Evolutionary conservation across 2,113 vertebrate species (phyloP), one percentile per base, ranked within the genome.

Genomic region (Zapornia atra): DNA sequence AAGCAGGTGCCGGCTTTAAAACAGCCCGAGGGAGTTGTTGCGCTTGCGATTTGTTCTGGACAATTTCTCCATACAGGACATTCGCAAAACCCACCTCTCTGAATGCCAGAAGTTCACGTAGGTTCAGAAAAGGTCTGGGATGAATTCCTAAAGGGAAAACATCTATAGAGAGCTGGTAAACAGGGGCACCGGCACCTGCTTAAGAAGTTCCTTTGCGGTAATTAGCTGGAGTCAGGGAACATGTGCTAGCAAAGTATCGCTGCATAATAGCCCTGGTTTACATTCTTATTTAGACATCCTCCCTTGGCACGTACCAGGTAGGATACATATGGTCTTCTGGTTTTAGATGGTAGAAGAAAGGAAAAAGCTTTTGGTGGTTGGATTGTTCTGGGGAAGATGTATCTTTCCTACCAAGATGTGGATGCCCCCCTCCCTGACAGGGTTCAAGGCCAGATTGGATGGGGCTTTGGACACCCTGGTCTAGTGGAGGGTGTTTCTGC

Each of bases 131-230:
- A 50, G 72, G 33, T 51, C 48, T 93, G 4, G 0, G 31, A n/a
- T 92, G 50, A 79, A 63, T 90, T 93, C 40, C 44, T 0, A 0
- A 59, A 50, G 59, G 59, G 70, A 86, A n/a, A 83, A 50, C 0
- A 0, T 59, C 42, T n/a, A 5, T 2, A 31, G 34, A 33, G 88
- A 80, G 57, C 42, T 65, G 40, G 38, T 65, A 48, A 80, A 44
- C 60, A 54, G 38, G 65, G 57, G 31, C 36, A n/a, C 11, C 3
- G 1, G 33, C 0, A 0, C 20, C 6, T 4, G 46, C 33, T 48
- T 18, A 13, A 75, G 38, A 82, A 91, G 75, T 34, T 17, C 10
- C 0, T 34, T 60, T 48, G 60, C 51, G 75, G 38, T 34, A 18
- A 48, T 82, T 73, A 73, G 31, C 44, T 95, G 54, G n/a, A 81